Evolutionary conservation across 2,797 vertebrate species (phyloP).

Genomic region (Sebastes hubbsi): DNA sequence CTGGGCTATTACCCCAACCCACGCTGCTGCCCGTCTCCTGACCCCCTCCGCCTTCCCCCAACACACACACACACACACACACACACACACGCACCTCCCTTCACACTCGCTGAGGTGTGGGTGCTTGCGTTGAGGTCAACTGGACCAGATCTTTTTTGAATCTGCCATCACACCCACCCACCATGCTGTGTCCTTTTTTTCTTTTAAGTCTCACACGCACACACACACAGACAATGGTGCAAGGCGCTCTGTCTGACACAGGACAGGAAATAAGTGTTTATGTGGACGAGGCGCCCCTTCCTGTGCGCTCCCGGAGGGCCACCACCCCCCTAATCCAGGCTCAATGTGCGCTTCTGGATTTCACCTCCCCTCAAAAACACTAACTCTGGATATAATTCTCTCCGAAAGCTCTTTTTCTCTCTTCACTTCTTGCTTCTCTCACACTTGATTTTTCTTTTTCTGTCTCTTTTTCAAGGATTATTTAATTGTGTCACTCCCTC

Average conservation of each 20-base stretch:
- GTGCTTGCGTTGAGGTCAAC: slow-evolving; percentile 46
- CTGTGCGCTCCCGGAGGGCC: slow-evolving; percentile 63
- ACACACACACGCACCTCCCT: neutral
- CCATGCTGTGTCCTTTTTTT: slow-evolving; percentile 28
- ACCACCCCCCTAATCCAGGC: slow-evolving; percentile 30
- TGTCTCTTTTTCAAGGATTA: slow-evolving; percentile 3
- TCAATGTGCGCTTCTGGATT: slow-evolving; percentile 46
- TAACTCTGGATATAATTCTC: slow-evolving; percentile 25
- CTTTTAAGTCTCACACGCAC: slow-evolving; percentile 23
- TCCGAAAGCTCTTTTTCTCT: slow-evolving; percentile 32
- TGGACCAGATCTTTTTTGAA: slow-evolving; percentile 56
- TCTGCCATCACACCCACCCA: slow-evolving; percentile 58
- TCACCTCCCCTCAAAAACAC: slow-evolving; percentile 39
- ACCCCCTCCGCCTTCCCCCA: neutral
- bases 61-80: too few species aligned
- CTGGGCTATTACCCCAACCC: slow-evolving; percentile 50
- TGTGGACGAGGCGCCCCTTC: slow-evolving; percentile 84
- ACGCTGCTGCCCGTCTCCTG: slow-evolving; percentile 31
- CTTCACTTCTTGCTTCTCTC: slow-evolving; percentile 22
- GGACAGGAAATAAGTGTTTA: slow-evolving; percentile 86
- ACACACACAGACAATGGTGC: slow-evolving; percentile 56
- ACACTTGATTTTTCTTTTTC: slow-evolving; percentile 26
- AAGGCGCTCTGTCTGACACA: slow-evolving; percentile 40
- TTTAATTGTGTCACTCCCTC: slow-evolving; percentile 29
- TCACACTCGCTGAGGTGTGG: slow-evolving; percentile 37